Conservation (phyloP, 2,113 vertebrate genomes). For the Sebastes schlegelii region DNA sequence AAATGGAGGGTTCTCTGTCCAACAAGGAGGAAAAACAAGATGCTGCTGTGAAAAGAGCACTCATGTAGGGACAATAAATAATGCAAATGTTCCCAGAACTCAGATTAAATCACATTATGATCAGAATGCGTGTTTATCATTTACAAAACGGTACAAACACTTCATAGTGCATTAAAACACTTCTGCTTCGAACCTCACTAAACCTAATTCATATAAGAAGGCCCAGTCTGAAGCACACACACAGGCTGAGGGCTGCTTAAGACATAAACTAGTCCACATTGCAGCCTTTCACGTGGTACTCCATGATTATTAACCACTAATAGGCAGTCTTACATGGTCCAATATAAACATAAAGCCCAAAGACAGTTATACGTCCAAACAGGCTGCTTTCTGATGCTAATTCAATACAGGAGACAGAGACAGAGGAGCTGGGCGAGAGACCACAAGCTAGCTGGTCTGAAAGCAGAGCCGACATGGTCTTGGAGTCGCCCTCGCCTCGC, state of each 20-base stretch:
- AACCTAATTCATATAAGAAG: neutral
- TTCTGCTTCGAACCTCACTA: neutral
- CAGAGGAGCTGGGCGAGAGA: constrained; percentile 42
- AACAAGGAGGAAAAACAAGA: neutral
- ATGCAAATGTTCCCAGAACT: constrained; percentile 13
- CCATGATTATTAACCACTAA: constrained; percentile 57
- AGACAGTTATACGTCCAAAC: constrained; percentile 27
- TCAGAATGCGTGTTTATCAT: constrained; percentile 14
- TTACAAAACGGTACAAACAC: constrained; percentile 14
- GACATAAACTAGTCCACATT: constrained; percentile 39
- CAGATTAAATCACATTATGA: neutral
- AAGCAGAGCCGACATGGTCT: constrained; percentile 36
- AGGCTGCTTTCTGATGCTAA: constrained; percentile 59
- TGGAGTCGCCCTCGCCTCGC: constrained; percentile 46
- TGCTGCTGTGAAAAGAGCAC: neutral
- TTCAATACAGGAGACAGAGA: constrained; percentile 50
- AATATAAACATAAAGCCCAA: constrained; percentile 63
- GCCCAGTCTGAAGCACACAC: neutral
- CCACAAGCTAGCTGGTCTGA: constrained; percentile 47
- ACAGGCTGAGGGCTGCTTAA: constrained; percentile 8
- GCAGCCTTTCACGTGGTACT: constrained; percentile 29
- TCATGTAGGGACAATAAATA: neutral
- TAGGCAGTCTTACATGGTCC: constrained; percentile 35
- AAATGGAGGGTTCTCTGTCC: neutral
- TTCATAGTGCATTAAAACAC: constrained; percentile 30